A percentile compares a stretch with the other conserved stretches of the same genome.
Conservation (phyloP, 2,113 vertebrate species). For the Corythaixoides concolor region DNA sequence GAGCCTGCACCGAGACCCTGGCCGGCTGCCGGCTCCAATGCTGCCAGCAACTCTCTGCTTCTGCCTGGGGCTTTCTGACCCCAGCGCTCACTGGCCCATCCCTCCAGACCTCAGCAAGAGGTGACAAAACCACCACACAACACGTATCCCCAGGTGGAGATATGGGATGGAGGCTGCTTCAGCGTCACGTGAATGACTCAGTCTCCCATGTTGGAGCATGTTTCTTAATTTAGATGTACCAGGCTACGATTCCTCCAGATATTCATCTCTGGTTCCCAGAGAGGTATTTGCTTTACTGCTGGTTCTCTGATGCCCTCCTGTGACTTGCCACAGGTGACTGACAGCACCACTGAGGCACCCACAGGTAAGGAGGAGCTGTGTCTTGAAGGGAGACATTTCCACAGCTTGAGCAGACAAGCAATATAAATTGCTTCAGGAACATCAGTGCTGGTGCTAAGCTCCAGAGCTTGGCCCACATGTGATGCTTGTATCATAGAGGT, state of each 20-base stretch:
- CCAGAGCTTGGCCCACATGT: neutral
- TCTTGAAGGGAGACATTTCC: neutral
- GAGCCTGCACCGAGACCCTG: rapidly evolving
- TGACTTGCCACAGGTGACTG: neutral
- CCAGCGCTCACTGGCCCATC: neutral
- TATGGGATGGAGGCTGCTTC: neutral
- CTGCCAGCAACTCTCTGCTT: neutral
- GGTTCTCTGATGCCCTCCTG: neutral
- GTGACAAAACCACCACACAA: neutral
- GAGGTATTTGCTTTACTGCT: neutral
- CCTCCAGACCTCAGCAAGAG: neutral
- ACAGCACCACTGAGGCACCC: rapidly evolving
- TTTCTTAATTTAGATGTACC: neutral
- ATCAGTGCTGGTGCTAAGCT: neutral
- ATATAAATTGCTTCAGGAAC: neutral
- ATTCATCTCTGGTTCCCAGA: neutral
- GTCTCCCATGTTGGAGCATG: neutral
- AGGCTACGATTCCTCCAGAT: neutral
- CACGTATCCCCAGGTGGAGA: neutral
- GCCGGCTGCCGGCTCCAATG: rapidly evolving
- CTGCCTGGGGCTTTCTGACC: neutral
- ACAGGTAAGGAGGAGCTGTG: neutral
- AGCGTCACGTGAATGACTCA: rapidly evolving
- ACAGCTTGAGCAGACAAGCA: neutral
- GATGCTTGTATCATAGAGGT: neutral